phyloP scores from a whole-genome alignment of 2,888 invertebrate genomes.

The Tuberolachnus salignus region DNA sequence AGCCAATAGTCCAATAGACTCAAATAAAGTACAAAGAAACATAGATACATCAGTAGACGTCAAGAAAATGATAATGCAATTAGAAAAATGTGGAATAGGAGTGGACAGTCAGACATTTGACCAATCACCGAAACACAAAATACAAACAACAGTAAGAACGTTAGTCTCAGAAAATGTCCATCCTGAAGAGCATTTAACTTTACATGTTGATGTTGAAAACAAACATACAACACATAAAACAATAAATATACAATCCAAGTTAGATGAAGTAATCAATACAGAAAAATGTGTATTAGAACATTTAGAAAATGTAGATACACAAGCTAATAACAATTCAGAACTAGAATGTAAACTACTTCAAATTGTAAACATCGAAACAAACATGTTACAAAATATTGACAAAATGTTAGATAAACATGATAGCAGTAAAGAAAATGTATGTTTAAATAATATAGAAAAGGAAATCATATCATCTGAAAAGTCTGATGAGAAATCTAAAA shows the following conservation, averaged over 20 bases:
- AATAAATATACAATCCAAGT: slow-evolving; percentile 30
- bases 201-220: not conserved
- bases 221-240: not conserved
- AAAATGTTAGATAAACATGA: slow-evolving; percentile 46
- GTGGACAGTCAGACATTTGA: not conserved
- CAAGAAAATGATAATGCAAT: slow-evolving; percentile 33
- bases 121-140: not conserved
- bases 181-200: not conserved
- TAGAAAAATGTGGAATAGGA: slow-evolving; percentile 22
- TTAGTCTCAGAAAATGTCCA: not conserved
- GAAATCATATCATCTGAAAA: slow-evolving; percentile 2
- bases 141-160: not conserved
- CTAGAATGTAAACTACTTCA: slow-evolving; percentile 55
- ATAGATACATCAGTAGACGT: slow-evolving; percentile 15
- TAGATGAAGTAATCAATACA: slow-evolving; percentile 48
- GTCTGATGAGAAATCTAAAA: not conserved
- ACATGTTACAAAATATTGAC: slow-evolving; percentile 56
- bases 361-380: slow-evolving; percentile 57
- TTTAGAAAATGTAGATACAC: slow-evolving; percentile 33
- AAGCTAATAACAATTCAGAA: slow-evolving; percentile 6
- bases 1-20: slow-evolving; percentile 51
- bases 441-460: slow-evolving; percentile 16
- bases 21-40: slow-evolving; percentile 14
- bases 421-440: not conserved
- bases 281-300: slow-evolving; percentile 44